phyloP scores from a whole-genome alignment of 2,113 vertebrate genomes.

The Gallinago paraguaiae region DNA sequence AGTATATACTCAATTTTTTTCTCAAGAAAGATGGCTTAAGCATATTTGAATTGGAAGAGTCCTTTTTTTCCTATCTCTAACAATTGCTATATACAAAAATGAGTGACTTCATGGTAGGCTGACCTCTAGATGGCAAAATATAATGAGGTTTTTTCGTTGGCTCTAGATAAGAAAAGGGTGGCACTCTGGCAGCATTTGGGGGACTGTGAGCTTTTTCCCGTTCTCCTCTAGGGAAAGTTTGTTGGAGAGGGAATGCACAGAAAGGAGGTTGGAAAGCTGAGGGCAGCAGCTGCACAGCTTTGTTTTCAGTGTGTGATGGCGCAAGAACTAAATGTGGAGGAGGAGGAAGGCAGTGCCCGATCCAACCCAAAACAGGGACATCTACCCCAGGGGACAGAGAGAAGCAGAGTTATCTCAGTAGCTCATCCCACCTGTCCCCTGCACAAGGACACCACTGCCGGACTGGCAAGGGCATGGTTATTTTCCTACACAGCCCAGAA shows the following conservation, averaged over 20 bases:
- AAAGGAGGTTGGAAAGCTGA: background rate
- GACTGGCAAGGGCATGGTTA: background rate
- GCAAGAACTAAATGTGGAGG: rapidly evolving
- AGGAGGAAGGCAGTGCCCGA: background rate
- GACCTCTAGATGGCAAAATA: background rate
- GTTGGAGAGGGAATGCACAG: background rate
- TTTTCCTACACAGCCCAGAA: background rate
- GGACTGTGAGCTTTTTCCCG: background rate
- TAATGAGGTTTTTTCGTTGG: background rate
- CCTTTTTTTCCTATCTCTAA: background rate
- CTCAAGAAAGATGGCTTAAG: background rate
- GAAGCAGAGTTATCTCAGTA: background rate
- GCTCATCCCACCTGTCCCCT: background rate
- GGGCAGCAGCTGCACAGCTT: background rate
- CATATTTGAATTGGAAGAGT: background rate
- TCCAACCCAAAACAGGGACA: background rate
- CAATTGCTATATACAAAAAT: background rate
- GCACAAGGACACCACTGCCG: background rate
- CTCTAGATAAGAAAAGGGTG: background rate
- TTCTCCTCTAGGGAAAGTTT: background rate
- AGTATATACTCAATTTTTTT: background rate
- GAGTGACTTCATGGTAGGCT: background rate
- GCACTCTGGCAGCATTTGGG: background rate
- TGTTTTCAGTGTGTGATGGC: background rate
- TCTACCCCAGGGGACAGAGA: background rate